A percentile compares a stretch with the other conserved stretches of the same genome.
phyloP scores from a whole-genome alignment of 2,888 invertebrate genomes.

The Hymenopus coronatus region DNA sequence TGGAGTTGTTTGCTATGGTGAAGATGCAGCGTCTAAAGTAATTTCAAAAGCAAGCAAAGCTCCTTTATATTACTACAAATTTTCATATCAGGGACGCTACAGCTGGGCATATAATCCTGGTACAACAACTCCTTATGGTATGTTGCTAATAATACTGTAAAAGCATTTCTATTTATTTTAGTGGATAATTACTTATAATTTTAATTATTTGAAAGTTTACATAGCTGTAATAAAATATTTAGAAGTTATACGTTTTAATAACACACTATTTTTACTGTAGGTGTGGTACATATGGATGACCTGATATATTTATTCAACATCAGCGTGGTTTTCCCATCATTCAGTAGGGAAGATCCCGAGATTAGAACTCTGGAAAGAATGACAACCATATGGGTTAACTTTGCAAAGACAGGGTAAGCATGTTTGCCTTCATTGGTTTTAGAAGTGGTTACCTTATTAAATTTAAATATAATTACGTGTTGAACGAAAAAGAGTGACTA shows the following conservation, averaged over 20 bases:
- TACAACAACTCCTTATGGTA: background rate
- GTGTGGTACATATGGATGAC: slow-evolving; percentile 53
- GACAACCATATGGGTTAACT: slow-evolving; percentile 49
- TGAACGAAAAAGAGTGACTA: too few relatives aligned
- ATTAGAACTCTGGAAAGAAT: slow-evolving; percentile 47
- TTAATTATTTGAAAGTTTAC: too few relatives aligned
- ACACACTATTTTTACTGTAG: slow-evolving; percentile 37
- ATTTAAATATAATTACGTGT: too few relatives aligned
- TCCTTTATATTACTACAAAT: slow-evolving; percentile 40
- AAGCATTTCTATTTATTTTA: too few relatives aligned
- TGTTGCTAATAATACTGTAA: background rate
- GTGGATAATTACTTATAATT: too few relatives aligned
- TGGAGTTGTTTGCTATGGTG: slow-evolving; percentile 57
- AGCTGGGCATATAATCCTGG: background rate
- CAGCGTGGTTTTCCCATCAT: slow-evolving; percentile 43
- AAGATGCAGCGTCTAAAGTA: slow-evolving; percentile 60
- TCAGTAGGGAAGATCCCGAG: slow-evolving; percentile 48
- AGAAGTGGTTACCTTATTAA: too few relatives aligned
- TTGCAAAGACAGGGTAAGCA: slow-evolving; percentile 40
- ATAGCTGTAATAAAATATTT: too few relatives aligned
- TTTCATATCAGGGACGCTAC: background rate
- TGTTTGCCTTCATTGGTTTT: background rate
- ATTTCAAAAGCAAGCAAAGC: slow-evolving; percentile 54
- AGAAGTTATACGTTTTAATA: too few relatives aligned
- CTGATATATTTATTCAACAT: slow-evolving; percentile 52